Percentiles rank a stretch among this genome's conserved stretches.
Evolutionary conservation across 2,888 invertebrate species (phyloP).

Genomic region (Holacanthella duospinosa): DNA sequence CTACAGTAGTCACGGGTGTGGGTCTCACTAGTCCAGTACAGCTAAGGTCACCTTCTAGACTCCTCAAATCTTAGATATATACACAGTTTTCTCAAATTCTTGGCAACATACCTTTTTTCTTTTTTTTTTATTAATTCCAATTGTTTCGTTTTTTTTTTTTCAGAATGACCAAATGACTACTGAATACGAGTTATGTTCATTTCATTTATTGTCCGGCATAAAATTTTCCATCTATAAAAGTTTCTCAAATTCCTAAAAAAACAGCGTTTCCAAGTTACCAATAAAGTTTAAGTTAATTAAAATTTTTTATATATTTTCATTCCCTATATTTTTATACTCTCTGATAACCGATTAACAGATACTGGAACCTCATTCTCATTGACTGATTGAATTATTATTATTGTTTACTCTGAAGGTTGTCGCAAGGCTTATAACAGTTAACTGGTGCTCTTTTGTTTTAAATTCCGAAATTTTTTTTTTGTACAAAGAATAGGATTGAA

Average conservation of each 20-base stretch:
- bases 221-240: no score
- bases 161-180: no score
- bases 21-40: constrained; percentile 25
- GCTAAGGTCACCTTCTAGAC: constrained; percentile 16
- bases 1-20: no score
- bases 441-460: neutral
- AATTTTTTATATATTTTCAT: neutral
- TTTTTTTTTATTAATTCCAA: neutral
- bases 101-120: neutral
- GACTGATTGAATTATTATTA: neutral
- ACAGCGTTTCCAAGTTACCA: neutral
- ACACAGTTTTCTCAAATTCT: neutral
- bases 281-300: neutral
- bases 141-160: neutral
- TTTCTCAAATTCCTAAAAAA: no score
- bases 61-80: constrained; percentile 15
- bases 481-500: no score
- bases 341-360: neutral
- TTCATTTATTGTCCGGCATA: no score
- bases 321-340: neutral
- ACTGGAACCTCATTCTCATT: neutral
- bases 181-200: no score
- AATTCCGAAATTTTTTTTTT: neutral
- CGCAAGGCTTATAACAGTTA: neutral
- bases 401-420: neutral